Base-by-base conservation (phyloP, 2,888 invertebrate species). In the Drosophila subquinaria region DNA sequence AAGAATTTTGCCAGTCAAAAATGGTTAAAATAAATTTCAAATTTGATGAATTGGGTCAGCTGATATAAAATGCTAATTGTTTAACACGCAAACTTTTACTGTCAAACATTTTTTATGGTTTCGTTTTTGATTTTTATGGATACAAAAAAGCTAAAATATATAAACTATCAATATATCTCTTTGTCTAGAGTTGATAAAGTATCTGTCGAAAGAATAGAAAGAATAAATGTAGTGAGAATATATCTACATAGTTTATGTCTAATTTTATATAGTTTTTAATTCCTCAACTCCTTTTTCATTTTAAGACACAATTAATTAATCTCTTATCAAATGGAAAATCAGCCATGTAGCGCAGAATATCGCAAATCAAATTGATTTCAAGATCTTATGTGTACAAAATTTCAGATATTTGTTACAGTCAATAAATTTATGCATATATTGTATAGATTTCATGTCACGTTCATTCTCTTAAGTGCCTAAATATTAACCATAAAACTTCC, bases 31-130 rank as follows among this genome's bases (percentile, higher is more conserved):
- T 45, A 11, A 40, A 51, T 59, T 69, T 69, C 48, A 30, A 69
- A 65, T 56, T 47, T 61, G 30, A 40, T 47, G n/a, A 76, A 56
- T 61, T 75, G 50, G 50, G 59, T 65, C 61, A 71, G 56, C 27
- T 38, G 42, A 38, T 43, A 38, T 43, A 51, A 73, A 30, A 52
- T 61, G 38, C 47, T 69, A 59, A 59, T 59, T 60, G 9, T n/a
- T 55, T 11, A 33, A 17, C 23, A 48, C 23, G 17, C 52, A 40
- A 59, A 68, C 15, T 48, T 52, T 42, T 20, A 40, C 11, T 66
- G 35, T 33, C 17, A 23, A 47, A 33, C 36, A 23, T 33, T 33
- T 38, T 4, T 3, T 42, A 3, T 33, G 30, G 5, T 42, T 15
- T 55, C n/a, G 42, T 33, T 30, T 48, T 50, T 35, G 33, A 17